Conservation (phyloP, 2,113 vertebrate species). For the Speoplatyrhinus poulsoni region DNA sequence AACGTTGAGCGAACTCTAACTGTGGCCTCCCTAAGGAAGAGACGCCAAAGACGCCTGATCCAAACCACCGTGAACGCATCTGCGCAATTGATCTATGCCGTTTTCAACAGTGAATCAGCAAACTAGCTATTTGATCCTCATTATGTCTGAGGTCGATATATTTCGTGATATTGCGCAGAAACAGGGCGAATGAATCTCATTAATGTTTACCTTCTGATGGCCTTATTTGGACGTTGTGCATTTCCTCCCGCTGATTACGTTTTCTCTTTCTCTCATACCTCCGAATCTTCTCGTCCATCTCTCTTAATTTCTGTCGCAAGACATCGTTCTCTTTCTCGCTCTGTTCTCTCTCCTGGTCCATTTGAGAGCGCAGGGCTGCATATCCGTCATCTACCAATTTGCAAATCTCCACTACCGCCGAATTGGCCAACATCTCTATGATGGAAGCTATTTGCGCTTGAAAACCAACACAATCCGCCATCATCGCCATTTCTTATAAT, state of each 20-base stretch:
- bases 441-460: constrained; percentile 70
- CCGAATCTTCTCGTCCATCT: constrained; percentile 63
- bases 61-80: no score
- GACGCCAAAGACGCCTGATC: no score
- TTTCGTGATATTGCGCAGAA: no score
- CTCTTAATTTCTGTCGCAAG: constrained; percentile 59
- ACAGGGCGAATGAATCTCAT: no score
- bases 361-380: constrained; percentile 61
- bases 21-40: no score
- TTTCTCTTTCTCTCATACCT: constrained; percentile 62
- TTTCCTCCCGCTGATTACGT: constrained; percentile 46
- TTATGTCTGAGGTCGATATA: no score
- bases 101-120: no score
- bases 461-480: constrained; percentile 65
- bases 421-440: constrained; percentile 67
- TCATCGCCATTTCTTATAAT: constrained; percentile 27
- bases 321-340: constrained; percentile 58
- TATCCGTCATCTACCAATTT: constrained; percentile 68
- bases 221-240: constrained; percentile 37
- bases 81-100: no score
- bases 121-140: no score
- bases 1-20: no score
- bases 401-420: constrained; percentile 71
- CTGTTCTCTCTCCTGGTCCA: constrained; percentile 58
- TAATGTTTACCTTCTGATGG: constrained; percentile 45